Base-by-base conservation (phyloP, 2,113 vertebrate genomes). In the Oreotragus oreotragus region DNA sequence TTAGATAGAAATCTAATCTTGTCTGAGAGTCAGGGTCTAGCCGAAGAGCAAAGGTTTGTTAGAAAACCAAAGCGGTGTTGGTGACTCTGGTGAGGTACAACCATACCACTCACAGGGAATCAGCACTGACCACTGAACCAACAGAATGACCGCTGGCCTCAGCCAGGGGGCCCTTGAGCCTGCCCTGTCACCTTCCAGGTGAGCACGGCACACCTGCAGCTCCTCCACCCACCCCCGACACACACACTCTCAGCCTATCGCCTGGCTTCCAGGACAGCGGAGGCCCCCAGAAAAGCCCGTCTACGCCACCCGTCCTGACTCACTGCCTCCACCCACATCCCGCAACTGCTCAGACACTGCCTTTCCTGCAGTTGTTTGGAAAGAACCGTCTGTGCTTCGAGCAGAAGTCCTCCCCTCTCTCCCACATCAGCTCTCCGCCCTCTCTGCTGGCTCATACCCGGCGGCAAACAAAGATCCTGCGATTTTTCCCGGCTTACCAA, bases 1-100 rank as follows among this genome's bases (percentile, higher is more conserved):
- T 95, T 92, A 97, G 95, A 97, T 89, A 95, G 66, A 80, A 96
- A 98, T 96, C 97, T 97, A 85, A 77, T 90, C 93, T 95, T 90
- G 53, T 77, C 81, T 36, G 76, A 70, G 64, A 92, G 66, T 64
- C 90, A 53, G 66, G 5, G 79, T 62, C 80, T 80, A 87, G 84
- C 33, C 3, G 14, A 90, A 93, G 12, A 92, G 87, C 49, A n/a
- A 51, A 58, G 55, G 84, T 80, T 60, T 85, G 33, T 36, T 58
- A 84, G 96, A 93, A 94, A 96, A 66, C 88, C 70, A 0, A n/a
- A 47, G 51, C 11, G 8, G 19, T 28, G 7, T 7, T 33, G 76
- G 27, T 33, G 77, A 91, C 30, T 64, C n/a, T 14, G 9, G 13
- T 6, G 28, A 60, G 36, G 80, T 27, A 3, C 25, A 23, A 53